Evolutionary conservation across 2,113 vertebrate genomes (phyloP).

Genomic region (Lucifuga dentata): DNA sequence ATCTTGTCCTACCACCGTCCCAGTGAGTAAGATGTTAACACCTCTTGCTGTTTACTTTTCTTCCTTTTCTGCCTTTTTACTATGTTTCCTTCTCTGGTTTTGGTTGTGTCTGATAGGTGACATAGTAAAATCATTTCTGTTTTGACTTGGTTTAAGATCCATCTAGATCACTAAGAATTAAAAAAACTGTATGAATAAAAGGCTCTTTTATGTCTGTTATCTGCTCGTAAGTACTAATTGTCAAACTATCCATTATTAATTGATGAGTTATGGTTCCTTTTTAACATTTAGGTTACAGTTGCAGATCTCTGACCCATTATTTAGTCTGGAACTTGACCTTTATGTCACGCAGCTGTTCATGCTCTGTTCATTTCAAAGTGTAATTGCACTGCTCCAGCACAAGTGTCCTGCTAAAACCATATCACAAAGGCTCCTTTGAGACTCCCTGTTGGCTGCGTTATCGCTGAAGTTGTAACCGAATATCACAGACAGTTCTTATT

Average conservation of each 20-base stretch:
- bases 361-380: background rate
- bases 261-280: background rate
- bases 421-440: background rate
- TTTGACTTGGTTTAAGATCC: background rate
- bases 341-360: slow-evolving; percentile 71
- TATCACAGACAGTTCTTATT: background rate
- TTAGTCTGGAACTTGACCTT: slow-evolving; percentile 44
- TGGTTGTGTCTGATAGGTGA: background rate
- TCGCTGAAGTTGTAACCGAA: background rate
- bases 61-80: background rate
- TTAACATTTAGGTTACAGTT: background rate
- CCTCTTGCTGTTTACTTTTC: background rate
- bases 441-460: background rate
- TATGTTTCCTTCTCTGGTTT: background rate
- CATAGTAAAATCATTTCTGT: no score
- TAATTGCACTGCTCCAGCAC: slow-evolving; percentile 23
- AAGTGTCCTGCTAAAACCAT: slow-evolving; percentile 22
- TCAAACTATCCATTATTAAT: background rate
- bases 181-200: no score
- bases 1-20: slow-evolving; percentile 18
- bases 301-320: background rate
- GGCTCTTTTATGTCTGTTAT: background rate
- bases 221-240: no score
- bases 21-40: slow-evolving; percentile 64
- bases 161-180: background rate